A percentile compares a stretch with the other conserved stretches of the same genome.
Conservation (phyloP, 2,113 vertebrate genomes). For the Neolamprologus longior region DNA sequence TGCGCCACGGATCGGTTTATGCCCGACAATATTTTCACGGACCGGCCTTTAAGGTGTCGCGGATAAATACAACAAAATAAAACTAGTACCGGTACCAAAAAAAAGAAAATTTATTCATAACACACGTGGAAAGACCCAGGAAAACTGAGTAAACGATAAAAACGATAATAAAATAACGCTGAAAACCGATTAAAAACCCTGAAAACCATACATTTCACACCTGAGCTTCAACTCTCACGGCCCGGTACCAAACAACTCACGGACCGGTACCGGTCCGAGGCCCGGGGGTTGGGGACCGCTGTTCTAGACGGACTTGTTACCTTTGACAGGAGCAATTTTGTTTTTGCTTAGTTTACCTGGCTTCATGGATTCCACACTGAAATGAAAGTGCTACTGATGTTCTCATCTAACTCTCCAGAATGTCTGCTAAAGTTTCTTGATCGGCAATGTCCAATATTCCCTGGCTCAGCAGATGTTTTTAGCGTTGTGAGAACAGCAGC, state of each 20-base stretch:
- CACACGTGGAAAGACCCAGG: rapidly evolving
- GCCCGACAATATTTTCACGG: rapidly evolving
- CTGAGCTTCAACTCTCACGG: rapidly evolving
- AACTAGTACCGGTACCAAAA: too few species aligned
- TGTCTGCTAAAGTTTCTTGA: not conserved
- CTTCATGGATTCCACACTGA: not conserved
- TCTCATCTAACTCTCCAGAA: not conserved
- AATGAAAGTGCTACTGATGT: not conserved
- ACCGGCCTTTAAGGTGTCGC: too few species aligned
- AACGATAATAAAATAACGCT: too few species aligned
- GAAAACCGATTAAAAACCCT: too few species aligned
- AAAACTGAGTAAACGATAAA: too few species aligned
- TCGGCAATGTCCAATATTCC: not conserved
- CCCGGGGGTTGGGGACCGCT: too few species aligned
- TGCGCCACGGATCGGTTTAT: too few species aligned
- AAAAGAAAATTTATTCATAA: too few species aligned
- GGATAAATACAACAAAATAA: too few species aligned
- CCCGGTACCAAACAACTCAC: too few species aligned
- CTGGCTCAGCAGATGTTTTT: not conserved
- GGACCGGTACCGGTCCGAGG: too few species aligned
- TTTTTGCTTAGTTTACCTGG: not conserved
- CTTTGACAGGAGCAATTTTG: not conserved
- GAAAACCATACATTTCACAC: too few species aligned
- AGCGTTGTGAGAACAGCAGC: not conserved
- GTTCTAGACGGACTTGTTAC: not conserved